Evolutionary conservation across 2,888 invertebrate genomes (phyloP).

Genomic region (Cosmia trapezina): DNA sequence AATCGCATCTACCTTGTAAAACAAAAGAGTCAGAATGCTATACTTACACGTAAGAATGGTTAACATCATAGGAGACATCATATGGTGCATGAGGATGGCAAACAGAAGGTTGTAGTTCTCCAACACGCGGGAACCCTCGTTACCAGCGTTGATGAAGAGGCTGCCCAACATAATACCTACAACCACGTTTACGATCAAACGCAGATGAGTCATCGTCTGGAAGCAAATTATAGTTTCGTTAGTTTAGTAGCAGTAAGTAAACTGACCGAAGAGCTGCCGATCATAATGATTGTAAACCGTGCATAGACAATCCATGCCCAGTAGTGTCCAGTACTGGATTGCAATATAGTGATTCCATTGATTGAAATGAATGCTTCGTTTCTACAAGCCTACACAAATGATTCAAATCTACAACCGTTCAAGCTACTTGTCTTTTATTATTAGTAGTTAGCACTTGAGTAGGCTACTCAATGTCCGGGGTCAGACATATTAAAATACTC

Average conservation of each 20-base stretch:
- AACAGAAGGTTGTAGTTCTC: conserved; percentile 97
- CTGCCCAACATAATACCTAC: conserved; percentile 94
- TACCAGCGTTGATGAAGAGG: conserved; percentile 93
- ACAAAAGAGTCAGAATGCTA: background rate
- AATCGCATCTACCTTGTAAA: too few relatives aligned
- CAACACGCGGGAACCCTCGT: conserved; percentile 94
- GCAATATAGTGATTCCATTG: background rate
- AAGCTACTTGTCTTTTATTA: background rate
- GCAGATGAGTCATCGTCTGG: conserved; percentile 94
- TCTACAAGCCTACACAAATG: background rate
- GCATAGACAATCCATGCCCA: too few relatives aligned
- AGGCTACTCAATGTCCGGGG: background rate
- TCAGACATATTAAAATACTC: background rate
- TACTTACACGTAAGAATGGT: conserved; percentile 96
- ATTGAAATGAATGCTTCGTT: background rate
- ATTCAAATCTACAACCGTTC: background rate
- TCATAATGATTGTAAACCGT: background rate
- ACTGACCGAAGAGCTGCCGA: background rate
- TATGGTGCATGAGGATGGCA: conserved; percentile 97
- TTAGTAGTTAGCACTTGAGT: background rate
- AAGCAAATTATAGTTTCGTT: conserved; percentile 7
- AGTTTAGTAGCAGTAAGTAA: background rate
- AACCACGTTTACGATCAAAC: conserved; percentile 93
- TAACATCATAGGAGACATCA: conserved; percentile 97
- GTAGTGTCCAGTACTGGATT: background rate